Percentiles rank a stretch among this genome's conserved stretches.
Conservation (phyloP, 2,113 vertebrate species). For the Alethe diademata region DNA sequence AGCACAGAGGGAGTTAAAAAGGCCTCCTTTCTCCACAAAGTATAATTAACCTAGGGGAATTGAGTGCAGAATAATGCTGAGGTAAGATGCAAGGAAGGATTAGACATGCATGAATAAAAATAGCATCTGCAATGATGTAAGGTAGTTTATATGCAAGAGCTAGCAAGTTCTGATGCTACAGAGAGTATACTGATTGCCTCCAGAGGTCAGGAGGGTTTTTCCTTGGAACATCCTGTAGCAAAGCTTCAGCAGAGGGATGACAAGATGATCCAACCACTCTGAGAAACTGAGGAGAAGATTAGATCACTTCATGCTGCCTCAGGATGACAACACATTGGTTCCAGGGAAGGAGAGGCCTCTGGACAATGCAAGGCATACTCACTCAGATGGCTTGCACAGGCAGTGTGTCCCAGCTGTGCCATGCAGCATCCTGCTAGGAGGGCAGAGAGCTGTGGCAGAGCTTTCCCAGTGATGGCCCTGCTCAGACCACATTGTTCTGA, state of each 20-base stretch:
- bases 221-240: background rate
- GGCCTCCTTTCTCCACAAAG: background rate
- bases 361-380: background rate
- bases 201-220: constrained; percentile 10
- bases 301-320: background rate
- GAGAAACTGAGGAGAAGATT: background rate
- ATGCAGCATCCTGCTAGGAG: background rate
- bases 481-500: background rate
- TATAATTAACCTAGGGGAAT: background rate
- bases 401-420: background rate
- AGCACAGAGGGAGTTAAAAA: background rate
- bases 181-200: background rate
- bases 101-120: constrained; percentile 58
- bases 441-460: background rate
- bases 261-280: background rate
- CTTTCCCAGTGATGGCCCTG: background rate
- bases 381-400: background rate
- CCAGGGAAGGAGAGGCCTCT: background rate
- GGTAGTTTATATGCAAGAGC: constrained; percentile 42
- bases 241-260: background rate
- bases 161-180: constrained; percentile 34
- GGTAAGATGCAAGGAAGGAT: constrained; percentile 45
- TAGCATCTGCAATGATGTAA: constrained; percentile 33
- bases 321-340: background rate
- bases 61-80: constrained; percentile 37